A percentile compares a stretch with the other conserved stretches of the same genome.
These are phyloP conservation scores for Talpa occidentalis DNA, from an alignment of 2,113 vertebrate species.

Conservation along the genomic window DNA sequence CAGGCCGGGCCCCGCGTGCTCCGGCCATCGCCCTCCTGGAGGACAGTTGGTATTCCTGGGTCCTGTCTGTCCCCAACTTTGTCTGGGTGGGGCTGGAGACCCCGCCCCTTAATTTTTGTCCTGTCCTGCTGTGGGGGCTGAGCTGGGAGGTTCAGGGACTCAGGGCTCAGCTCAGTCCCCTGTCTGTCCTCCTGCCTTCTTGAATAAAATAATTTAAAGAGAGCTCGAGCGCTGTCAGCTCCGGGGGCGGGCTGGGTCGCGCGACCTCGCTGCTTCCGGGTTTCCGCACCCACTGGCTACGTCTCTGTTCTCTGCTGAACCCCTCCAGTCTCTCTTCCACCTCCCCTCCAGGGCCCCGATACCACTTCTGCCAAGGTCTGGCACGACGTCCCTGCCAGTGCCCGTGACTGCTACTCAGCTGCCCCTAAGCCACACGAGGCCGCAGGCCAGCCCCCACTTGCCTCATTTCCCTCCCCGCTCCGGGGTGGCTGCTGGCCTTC, in stretches of 20 bases:
- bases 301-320: not conserved
- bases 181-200: conserved; percentile 65
- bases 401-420: not conserved
- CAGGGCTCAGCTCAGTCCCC: conserved; percentile 74
- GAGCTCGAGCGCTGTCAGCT: not conserved
- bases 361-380: not conserved
- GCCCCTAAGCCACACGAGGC: not conserved
- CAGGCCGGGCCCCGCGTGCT: not conserved
- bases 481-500: not conserved
- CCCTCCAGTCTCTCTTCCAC: not conserved
- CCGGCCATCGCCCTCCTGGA: not conserved
- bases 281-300: not conserved
- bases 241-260: not conserved
- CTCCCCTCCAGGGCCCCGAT: fast-evolving
- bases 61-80: conserved; percentile 1
- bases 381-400: not conserved
- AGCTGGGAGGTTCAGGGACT: conserved; percentile 81
- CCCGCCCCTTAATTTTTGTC: conserved; percentile 25
- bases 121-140: conserved; percentile 71
- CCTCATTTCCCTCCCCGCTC: too few species aligned
- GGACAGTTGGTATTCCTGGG: not conserved
- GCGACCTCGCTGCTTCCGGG: not conserved
- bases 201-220: conserved; percentile 80
- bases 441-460: not conserved
- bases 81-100: conserved; percentile 64